Conservation (phyloP, 2,113 vertebrate species). For the Varanus salvator region DNA sequence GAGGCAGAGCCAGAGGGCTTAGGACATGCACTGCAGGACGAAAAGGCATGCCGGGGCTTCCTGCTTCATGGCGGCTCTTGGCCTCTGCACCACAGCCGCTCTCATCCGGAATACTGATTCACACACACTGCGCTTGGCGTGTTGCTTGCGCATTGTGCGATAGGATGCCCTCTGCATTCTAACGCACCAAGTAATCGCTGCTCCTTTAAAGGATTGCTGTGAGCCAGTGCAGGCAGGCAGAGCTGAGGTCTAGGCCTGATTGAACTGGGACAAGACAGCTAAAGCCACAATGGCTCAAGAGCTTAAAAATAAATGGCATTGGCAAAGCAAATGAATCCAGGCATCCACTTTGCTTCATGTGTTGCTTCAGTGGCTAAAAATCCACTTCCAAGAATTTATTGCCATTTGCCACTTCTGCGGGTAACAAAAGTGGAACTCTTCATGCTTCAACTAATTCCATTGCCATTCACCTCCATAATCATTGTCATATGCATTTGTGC, state of each 20-base stretch:
- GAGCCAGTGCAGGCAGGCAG: conserved; percentile 50
- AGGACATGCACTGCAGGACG: not conserved
- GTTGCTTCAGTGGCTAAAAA: conserved; percentile 36
- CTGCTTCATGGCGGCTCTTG: not conserved
- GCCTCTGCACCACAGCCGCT: no score
- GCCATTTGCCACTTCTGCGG: conserved; percentile 8
- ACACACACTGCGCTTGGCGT: conserved; percentile 65
- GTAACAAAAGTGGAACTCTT: conserved; percentile 21
- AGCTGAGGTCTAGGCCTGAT: conserved; percentile 62
- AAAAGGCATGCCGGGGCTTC: not conserved
- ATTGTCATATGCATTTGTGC: conserved; percentile 15
- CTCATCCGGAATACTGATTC: conserved; percentile 61
- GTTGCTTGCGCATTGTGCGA: conserved; percentile 46
- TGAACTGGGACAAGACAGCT: conserved; percentile 41
- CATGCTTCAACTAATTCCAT: not conserved
- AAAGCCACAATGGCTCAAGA: conserved; percentile 45
- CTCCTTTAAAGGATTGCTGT: conserved; percentile 58
- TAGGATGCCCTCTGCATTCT: conserved; percentile 63
- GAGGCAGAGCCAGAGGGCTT: not conserved
- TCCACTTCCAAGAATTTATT: conserved; percentile 13
- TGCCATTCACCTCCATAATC: conserved; percentile 9
- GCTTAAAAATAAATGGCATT: conserved; percentile 44
- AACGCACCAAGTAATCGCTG: conserved; percentile 56
- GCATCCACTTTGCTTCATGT: conserved; percentile 20
- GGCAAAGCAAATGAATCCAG: conserved; percentile 22